Evolutionary conservation across 2,113 vertebrate species (phyloP).

Genomic region (Tinamus guttatus): DNA sequence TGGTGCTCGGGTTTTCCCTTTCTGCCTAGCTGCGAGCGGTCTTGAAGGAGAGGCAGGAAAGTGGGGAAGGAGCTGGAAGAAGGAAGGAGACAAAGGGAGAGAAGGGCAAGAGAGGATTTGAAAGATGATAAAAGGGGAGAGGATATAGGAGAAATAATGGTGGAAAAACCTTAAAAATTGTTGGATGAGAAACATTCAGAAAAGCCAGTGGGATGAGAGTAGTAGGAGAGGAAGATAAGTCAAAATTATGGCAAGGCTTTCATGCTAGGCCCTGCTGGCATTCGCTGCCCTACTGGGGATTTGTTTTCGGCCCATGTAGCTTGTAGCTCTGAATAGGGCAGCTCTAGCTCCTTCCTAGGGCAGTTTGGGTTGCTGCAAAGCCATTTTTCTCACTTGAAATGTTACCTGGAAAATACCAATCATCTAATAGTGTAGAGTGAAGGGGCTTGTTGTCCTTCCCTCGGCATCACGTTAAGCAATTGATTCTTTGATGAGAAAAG

Average conservation of each 20-base stretch:
- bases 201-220: slow-evolving; percentile 2
- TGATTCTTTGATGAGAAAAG: not conserved
- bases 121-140: not conserved
- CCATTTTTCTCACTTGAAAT: not conserved
- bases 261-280: not conserved
- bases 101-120: not conserved
- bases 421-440: not conserved
- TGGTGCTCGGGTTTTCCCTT: slow-evolving; percentile 24
- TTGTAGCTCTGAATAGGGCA: not conserved
- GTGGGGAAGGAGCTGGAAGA: not conserved
- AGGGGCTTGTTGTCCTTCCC: not conserved
- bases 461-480: not conserved
- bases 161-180: not conserved
- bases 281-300: not conserved
- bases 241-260: not conserved
- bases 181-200: not conserved
- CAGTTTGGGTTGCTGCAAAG: not conserved
- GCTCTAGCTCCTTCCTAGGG: not conserved
- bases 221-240: slow-evolving; percentile 24
- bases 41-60: not conserved
- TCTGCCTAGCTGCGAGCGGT: not conserved
- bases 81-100: not conserved
- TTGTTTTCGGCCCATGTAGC: not conserved
- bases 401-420: not conserved
- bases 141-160: not conserved